phyloP scores from a whole-genome alignment of 2,888 invertebrate genomes.

The Drosophila fulvimacula region DNA sequence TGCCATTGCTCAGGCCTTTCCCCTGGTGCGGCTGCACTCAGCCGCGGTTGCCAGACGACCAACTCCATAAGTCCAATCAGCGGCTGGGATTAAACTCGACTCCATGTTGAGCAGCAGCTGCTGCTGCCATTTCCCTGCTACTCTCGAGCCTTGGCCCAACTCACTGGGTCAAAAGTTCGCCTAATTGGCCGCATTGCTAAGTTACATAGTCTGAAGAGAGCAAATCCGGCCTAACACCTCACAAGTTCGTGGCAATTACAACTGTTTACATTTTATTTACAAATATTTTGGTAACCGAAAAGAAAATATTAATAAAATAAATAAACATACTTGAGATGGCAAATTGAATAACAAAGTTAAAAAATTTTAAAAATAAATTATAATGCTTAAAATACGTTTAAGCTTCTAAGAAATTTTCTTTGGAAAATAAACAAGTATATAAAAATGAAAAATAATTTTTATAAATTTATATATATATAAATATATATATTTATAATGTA shows the following conservation, averaged over 20 bases:
- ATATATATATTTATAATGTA: too few relatives aligned
- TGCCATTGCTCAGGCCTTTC: not conserved
- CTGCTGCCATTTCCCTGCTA: not conserved
- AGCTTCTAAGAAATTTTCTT: too few relatives aligned
- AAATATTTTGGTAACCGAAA: not conserved
- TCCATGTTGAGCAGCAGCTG: constrained; percentile 57
- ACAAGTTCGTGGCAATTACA: not conserved
- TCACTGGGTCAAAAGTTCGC: constrained; percentile 16
- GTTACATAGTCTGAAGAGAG: constrained; percentile 11
- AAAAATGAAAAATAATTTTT: too few relatives aligned
- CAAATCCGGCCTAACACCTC: constrained; percentile 3
- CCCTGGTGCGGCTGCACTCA: constrained; percentile 21
- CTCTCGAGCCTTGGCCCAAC: not conserved
- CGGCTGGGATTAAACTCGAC: constrained; percentile 52
- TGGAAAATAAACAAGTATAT: too few relatives aligned
- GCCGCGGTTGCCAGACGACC: constrained; percentile 42
- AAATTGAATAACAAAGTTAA: too few relatives aligned
- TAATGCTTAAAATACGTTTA: too few relatives aligned
- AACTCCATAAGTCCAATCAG: constrained; percentile 38
- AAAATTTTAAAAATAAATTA: too few relatives aligned
- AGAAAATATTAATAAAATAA: not conserved
- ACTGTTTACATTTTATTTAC: not conserved
- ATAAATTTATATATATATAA: too few relatives aligned
- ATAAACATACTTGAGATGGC: too few relatives aligned
- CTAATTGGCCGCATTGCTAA: constrained; percentile 39